These are phyloP conservation scores for Chymomyza fuscimana DNA, from an alignment of 2,888 invertebrate genomes.

Conservation along the genomic window DNA sequence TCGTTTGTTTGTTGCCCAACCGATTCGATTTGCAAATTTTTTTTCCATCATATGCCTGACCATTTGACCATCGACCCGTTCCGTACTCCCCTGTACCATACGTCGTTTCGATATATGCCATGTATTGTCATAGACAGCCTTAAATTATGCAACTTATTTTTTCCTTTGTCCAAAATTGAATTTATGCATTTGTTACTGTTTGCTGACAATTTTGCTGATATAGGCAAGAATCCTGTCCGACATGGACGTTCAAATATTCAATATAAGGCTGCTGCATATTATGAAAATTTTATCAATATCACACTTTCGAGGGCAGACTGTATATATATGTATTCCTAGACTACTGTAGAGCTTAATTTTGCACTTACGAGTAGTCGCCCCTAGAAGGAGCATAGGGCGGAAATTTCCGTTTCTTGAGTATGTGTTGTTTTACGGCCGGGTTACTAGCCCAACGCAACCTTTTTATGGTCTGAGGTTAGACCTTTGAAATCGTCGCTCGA, in stretches of 20 bases:
- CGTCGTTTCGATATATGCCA: not conserved
- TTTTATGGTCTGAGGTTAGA: too few species aligned
- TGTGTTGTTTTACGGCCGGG: too few species aligned
- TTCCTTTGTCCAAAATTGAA: constrained; percentile 56
- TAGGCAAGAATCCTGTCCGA: not conserved
- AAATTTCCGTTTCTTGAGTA: too few species aligned
- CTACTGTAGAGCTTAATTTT: too few species aligned
- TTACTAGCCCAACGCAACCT: too few species aligned
- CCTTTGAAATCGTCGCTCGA: too few species aligned
- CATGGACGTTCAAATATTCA: not conserved
- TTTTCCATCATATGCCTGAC: constrained; percentile 48
- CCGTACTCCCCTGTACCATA: not conserved
- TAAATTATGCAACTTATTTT: constrained; percentile 61
- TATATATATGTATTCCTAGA: too few species aligned
- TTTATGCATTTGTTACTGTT: constrained; percentile 60
- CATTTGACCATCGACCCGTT: not conserved
- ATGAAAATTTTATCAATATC: not conserved
- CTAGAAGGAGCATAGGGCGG: too few species aligned
- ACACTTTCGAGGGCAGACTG: not conserved
- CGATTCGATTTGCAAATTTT: constrained; percentile 71
- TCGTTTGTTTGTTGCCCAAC: constrained; percentile 51
- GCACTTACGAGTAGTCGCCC: too few species aligned
- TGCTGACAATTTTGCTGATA: constrained; percentile 1
- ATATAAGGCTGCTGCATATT: not conserved
- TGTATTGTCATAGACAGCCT: constrained; percentile 50